Base-by-base conservation (phyloP, 2,888 invertebrate species). In the Willowsia nigromaculata region DNA sequence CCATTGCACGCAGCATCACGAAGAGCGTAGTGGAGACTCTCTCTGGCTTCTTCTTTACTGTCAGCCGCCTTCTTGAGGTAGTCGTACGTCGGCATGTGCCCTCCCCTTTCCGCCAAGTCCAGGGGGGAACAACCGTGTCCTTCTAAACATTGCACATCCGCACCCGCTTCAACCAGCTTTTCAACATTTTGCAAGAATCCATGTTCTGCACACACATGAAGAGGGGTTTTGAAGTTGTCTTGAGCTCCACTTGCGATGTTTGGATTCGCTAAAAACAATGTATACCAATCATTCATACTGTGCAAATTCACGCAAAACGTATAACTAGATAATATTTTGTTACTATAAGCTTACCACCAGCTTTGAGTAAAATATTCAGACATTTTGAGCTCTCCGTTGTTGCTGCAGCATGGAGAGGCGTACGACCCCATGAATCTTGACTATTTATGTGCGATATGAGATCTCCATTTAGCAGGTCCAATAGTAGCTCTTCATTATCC, bases 401-500 rank as follows among this genome's bases (percentile, higher is more conserved):
- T 2, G 97, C 97, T 0, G 97, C 97, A 0, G 97, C 97, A 94
- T 97, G 97, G 27, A 97, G 94, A 0, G 97, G 96, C 0, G 96
- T 96, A 56, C 97, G 94, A 6, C 96, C 96, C 95, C 96, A 96
- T 1, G 95, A 95, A 93, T 97, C 97, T 65, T 95, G 95, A 37
- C 96, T 96, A 93, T 97, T 96, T 59, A 96, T 95, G 90, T 95
- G 95, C 91, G 93, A 93, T 91, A 95, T 94, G 82, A 96, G 96
- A 0, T 97, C 97, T 0, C 94, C 94, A 62, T 95, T 95, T 7
- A 98, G 93, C 37, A 98, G 94, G 94, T 97, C 97, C 93, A 96
- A 96, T n/a, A 98, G 94, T 0, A 98, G 95, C 93, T 98, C 97
- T 22, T 96, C 95, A 93, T 98, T 98, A 94, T 97, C 97, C 97